Conservation (phyloP, 2,113 vertebrate genomes). For the Sakesphorus luctuosus region DNA sequence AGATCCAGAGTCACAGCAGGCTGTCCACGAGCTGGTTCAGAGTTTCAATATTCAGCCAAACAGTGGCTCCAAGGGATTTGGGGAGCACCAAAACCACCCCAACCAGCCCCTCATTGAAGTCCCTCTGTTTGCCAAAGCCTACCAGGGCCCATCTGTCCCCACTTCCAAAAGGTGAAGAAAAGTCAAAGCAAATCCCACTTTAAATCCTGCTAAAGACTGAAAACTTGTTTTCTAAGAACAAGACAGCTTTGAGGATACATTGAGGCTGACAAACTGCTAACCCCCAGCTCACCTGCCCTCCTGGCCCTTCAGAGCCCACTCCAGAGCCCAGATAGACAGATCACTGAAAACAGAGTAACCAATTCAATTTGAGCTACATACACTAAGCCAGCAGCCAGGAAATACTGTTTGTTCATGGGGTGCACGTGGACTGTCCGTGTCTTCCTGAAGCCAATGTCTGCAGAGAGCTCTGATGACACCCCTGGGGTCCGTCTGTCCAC, state of each 20-base stretch:
- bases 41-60: background rate
- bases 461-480: constrained; percentile 71
- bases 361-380: constrained; percentile 10
- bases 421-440: constrained; percentile 85
- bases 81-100: background rate
- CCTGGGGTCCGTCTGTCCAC: constrained; percentile 84
- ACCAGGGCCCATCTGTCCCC: background rate
- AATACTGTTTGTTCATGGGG: constrained; percentile 83
- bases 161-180: background rate
- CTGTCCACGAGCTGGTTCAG: background rate
- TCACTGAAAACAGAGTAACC: rapidly evolving
- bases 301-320: background rate
- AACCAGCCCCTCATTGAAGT: background rate
- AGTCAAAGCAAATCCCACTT: background rate
- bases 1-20: rapidly evolving
- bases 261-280: background rate
- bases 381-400: constrained; percentile 81
- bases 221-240: background rate
- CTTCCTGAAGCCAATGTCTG: constrained; percentile 60
- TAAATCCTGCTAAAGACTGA: background rate
- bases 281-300: background rate
- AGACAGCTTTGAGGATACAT: rapidly evolving
- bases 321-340: background rate
- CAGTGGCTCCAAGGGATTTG: background rate
- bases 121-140: background rate